Conservation (phyloP, 2,888 invertebrate species). For the Lasius fuliginosus region DNA sequence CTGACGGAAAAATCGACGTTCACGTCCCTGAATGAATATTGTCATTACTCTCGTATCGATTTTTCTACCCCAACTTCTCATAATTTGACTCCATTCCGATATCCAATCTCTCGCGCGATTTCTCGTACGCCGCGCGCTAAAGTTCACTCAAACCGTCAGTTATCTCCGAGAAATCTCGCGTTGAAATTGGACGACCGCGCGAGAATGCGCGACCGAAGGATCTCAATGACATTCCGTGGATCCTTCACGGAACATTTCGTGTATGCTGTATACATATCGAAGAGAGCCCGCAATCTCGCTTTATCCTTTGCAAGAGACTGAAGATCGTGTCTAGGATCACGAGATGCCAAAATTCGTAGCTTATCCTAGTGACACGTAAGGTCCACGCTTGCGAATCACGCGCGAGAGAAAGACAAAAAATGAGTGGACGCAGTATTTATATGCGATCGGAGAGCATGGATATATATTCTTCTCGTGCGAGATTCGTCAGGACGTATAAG, state of each 20-base stretch:
- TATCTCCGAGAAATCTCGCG: constrained; percentile 4
- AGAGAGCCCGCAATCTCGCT: background rate
- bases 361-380: background rate
- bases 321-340: background rate
- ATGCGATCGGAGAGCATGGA: constrained; percentile 1
- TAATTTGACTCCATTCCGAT: background rate
- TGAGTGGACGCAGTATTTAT: background rate
- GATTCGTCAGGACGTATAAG: constrained; percentile 15
- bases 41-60: constrained; percentile 11
- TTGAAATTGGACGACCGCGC: constrained; percentile 5
- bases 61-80: constrained; percentile 5
- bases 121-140: background rate
- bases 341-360: constrained; percentile 1
- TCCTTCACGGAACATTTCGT: constrained; percentile 3
- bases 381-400: constrained; percentile 18
- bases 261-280: background rate
- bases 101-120: constrained; percentile 15
- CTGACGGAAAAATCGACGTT: constrained; percentile 18
- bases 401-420: constrained; percentile 1
- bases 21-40: background rate
- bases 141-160: background rate
- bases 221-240: constrained; percentile 14
- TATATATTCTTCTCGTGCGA: constrained; percentile 14
- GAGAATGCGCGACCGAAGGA: constrained; percentile 2
- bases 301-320: background rate